Evolutionary conservation across 2,113 vertebrate genomes (phyloP), one percentile per base, ranked within the genome.

Genomic region (Onychostruthus taczanowskii): DNA sequence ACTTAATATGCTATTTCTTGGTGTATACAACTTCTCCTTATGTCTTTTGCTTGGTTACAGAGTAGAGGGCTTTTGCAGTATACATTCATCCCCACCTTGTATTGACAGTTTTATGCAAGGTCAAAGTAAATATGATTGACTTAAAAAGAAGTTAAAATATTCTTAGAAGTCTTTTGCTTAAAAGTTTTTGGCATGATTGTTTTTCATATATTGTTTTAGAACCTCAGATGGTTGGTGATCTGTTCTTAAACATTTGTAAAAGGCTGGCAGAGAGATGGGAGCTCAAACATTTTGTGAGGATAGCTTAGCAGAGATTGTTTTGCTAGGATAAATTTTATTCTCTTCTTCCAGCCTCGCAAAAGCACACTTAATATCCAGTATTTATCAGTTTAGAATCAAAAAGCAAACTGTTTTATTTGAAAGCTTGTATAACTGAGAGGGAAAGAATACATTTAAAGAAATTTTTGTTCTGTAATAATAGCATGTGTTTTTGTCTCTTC

Each of bases 401-500:
- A 80, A 35, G 7, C 23, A 6, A 75, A 24, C 16, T 39, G 12
- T 56, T 91, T 37, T 9, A 2, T 84, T 90, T 81, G 56, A 81
- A 92, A 81, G 27, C 31, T 89, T 84, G 21, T 59, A 28, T 87
- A 81, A 64, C 47, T 70, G 80, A 68, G 61, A 84, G 33, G 61
- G 20, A 89, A 87, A 21, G 26, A 68, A 75, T n/a, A n/a, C 4
- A 49, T 28, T 23, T 62, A 26, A 84, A 84, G n/a, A 67, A 3
- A 6, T 73, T 64, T n/a, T 49, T 50, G 8, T 53, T 39, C 56
- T 87, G 17, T 70, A 84, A 59, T 81, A 78, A 90, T 53, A 81
- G 55, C 11, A 11, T 22, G 4, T 82, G 64, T 62, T 96, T 95
- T 93, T 78, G 17, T 96, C 94, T 97, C 75, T 97, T 75, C 97